Evolutionary conservation across 1,140 invertebrate species (phyloP), one percentile per base, ranked within the genome.

Genomic region (Dreissena rostriformis): DNA sequence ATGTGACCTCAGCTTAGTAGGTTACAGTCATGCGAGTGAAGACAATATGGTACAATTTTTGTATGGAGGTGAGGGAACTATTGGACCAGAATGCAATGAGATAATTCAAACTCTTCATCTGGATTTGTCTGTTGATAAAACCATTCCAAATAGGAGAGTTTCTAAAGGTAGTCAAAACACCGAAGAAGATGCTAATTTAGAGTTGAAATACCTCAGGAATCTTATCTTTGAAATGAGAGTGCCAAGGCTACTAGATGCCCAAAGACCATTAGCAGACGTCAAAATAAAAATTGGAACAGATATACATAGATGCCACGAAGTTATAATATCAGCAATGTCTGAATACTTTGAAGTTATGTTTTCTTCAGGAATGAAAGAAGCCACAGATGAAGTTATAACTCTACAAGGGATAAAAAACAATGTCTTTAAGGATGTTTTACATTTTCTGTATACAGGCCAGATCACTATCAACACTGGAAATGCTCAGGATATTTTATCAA

Each of bases 291-390:
- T 85, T 0, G 86, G 73, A 19, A 53, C 76, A 11, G 79, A 81
- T 55, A 63, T 82, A 14, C 84, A 86, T 72, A 55, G 73, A 24
- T 89, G 88, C 63, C 88, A 90, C 71, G 85, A 86, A 79, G 75
- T 88, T 7, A 82, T 90, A 14, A 65, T 89, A 53, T 82, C 73
- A 63, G 81, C 85, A 67, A 83, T 88, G 71, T 88, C 88, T 11
- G 70, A 78, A 53, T 88, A 88, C 78, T 88, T 88, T 76, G 80
- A 89, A 57, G 85, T 79, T 19, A 88, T 90, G 89, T 89, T 90
- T 79, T 74, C 86, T 8, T 89, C 90, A n/a, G 88, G 89, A 1
- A 90, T 91, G 84, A 76, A 66, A 39, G 86, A 87, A 79, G 53
- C 66, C 55, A 24, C 26, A 53, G 78, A 87, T 49, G 29, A 79